Conservation (phyloP, 1,140 invertebrate species). For the Sitobion miscanthi region DNA sequence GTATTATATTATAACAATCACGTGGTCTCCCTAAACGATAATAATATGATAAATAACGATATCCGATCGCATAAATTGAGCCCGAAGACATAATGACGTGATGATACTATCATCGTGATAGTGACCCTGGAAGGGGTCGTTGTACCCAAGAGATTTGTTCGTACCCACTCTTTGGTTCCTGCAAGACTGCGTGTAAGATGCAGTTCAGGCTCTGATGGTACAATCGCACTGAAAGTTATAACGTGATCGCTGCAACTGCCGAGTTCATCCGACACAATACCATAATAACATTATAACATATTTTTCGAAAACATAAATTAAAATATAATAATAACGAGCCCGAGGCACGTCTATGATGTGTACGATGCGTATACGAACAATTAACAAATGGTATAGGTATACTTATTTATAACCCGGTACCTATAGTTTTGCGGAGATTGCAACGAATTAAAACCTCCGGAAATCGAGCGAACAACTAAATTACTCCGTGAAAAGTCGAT, state of each 20-base stretch:
- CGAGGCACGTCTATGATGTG: neutral
- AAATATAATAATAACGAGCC: neutral
- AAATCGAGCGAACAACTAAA: neutral
- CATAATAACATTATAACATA: neutral
- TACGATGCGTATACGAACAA: neutral
- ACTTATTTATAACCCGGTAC: neutral
- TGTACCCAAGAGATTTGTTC: neutral
- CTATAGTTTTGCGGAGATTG: neutral
- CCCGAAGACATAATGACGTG: neutral
- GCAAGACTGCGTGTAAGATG: neutral
- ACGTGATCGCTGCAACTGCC: neutral
- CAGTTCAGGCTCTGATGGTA: neutral
- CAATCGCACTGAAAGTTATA: neutral
- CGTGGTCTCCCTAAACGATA: neutral
- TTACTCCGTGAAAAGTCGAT: neutral
- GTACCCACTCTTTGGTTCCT: neutral
- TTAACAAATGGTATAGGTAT: neutral
- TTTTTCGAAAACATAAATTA: neutral
- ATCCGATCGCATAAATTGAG: neutral
- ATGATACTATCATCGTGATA: neutral
- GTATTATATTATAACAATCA: neutral
- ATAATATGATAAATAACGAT: neutral
- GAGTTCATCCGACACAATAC: neutral
- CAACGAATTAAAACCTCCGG: neutral
- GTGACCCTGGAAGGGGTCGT: neutral